Evolutionary conservation across 2,888 invertebrate species (phyloP).

Genomic region (Melipona bicolor): DNA sequence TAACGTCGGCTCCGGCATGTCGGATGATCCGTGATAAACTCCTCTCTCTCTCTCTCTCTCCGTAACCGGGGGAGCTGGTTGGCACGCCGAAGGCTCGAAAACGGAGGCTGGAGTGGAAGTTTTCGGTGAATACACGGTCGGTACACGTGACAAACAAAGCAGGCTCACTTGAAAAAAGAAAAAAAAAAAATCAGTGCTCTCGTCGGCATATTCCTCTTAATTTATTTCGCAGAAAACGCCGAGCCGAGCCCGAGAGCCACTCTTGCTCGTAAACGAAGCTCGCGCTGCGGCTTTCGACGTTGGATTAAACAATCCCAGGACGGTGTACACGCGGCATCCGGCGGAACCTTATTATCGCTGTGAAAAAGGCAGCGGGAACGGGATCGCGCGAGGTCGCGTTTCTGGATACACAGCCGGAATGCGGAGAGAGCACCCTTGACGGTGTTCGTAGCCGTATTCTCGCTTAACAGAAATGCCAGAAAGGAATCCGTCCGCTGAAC

Average conservation of each 20-base stretch:
- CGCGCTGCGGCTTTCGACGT: slow-evolving; percentile 6
- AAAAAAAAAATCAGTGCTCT: not conserved
- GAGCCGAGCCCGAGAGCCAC: slow-evolving; percentile 15
- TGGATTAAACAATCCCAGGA: slow-evolving; percentile 18
- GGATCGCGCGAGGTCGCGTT: not conserved
- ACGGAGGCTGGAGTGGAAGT: too few relatives aligned
- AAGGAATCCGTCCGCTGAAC: slow-evolving; percentile 41
- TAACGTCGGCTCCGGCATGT: not conserved
- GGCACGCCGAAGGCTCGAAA: too few relatives aligned
- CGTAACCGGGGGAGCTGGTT: too few relatives aligned
- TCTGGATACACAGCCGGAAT: slow-evolving; percentile 11
- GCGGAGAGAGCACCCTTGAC: slow-evolving; percentile 20
- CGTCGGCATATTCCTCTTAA: slow-evolving; percentile 4
- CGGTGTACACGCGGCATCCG: slow-evolving; percentile 11
- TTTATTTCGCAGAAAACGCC: slow-evolving; percentile 12
- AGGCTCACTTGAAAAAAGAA: not conserved
- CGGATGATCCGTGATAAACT: not conserved
- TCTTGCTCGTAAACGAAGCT: slow-evolving; percentile 28
- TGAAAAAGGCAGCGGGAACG: slow-evolving; percentile 5
- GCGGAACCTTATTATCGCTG: slow-evolving; percentile 30
- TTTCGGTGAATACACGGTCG: too few relatives aligned
- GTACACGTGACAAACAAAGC: too few relatives aligned
- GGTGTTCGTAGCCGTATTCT: slow-evolving; percentile 40
- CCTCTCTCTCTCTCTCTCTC: not conserved
- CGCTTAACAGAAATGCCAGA: slow-evolving; percentile 40